Conservation (phyloP, 2,797 vertebrate species). For the Tenualosa thibaudeaui region DNA sequence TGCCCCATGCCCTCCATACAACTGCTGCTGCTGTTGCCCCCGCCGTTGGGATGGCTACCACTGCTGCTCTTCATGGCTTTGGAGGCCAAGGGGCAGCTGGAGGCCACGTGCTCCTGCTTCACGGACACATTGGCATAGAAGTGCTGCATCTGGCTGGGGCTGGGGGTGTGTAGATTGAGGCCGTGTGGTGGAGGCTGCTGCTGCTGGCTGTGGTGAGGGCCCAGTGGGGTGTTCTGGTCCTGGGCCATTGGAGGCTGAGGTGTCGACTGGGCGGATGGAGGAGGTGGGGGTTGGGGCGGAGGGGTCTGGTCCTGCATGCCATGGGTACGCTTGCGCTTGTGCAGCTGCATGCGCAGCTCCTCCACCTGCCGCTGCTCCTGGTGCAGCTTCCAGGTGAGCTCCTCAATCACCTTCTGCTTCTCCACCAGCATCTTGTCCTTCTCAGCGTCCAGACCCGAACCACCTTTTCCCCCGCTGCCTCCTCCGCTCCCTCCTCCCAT, state of each 20-base stretch:
- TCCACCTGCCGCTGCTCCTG: conserved; percentile 97
- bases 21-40: conserved; percentile 43
- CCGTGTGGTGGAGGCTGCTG: background rate
- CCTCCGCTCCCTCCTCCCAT: conserved; percentile 83
- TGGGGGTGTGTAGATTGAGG: background rate
- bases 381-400: conserved; percentile 95
- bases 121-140: conserved; percentile 84
- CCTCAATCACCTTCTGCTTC: conserved; percentile 98
- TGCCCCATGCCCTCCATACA: conserved; percentile 75
- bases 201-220: background rate
- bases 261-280: conserved; percentile 63
- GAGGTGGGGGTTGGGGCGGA: conserved; percentile 45
- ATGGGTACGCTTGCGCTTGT: conserved; percentile 84
- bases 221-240: conserved; percentile 42
- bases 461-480: conserved; percentile 83
- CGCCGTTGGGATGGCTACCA: conserved; percentile 67
- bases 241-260: background rate
- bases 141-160: conserved; percentile 72
- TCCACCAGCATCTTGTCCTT: conserved; percentile 99
- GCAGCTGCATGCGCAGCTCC: conserved; percentile 91
- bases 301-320: conserved; percentile 73
- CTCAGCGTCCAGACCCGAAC: conserved; percentile 80
- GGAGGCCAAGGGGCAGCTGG: conserved; percentile 88
- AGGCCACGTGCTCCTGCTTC: conserved; percentile 86
- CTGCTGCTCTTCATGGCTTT: conserved; percentile 55